Base-by-base conservation (phyloP, 1,140 invertebrate species). In the Heliconius hewitsoni region DNA sequence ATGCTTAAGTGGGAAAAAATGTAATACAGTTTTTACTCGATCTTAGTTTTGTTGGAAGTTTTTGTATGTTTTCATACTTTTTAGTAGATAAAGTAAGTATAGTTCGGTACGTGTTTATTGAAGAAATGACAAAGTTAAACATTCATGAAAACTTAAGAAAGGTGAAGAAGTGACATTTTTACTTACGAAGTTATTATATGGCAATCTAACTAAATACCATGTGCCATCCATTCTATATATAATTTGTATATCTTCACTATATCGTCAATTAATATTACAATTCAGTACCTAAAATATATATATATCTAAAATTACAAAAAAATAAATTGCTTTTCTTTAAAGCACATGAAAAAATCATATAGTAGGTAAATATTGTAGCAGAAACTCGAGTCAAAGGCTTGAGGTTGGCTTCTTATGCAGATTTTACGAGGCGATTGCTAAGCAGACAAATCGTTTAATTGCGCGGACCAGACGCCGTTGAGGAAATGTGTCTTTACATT, bases 361-460 rank as follows among this genome's bases (percentile, higher is more conserved):
- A 46, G 30, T 72, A 55, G 79, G 79, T 34, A 66, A 30, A 81
- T 78, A 89, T 76, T 89, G 84, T 89, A 79, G 81, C 81, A 77
- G 55, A 71, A 37, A 34, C 57, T 18, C 74, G 76, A 82, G 81
- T 76, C 82, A 80, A 85, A 81, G 84, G 81, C 80, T 80, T 78
- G 82, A 86, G 82, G 81, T 83, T 86, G 82, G 85, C 85, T 90
- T 91, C 90, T 90, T 91, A 91, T 91, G 87, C 88, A 91, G 89
- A 91, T 90, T 90, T 89, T 90, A 91, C 83, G 89, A 88, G 86
- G 84, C 79, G 82, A 88, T 86, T 80, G 81, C 86, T 86, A 88
- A 88, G 87, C 84, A 79, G 76, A 81, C 23, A 77, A 86, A 89
- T 86, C 81, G 84, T 82, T 90, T 87, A 89, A 89, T 90, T 89